phyloP scores from a whole-genome alignment of 2,888 invertebrate genomes.

The Epistrophella euchroma region DNA sequence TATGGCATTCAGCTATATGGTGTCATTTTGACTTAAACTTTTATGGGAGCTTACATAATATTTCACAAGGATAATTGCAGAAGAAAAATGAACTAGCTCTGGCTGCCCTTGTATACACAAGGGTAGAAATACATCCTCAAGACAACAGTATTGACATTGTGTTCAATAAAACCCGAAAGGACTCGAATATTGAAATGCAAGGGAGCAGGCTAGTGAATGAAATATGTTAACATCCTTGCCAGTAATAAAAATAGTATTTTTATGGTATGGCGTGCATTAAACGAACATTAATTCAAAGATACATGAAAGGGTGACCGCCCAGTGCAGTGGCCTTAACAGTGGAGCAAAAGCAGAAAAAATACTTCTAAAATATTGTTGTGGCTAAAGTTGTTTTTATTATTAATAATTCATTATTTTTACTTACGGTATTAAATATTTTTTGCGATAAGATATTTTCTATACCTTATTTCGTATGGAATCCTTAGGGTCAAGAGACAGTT shows the following conservation, averaged over 20 bases:
- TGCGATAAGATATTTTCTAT: too few species aligned
- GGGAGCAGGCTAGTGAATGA: conserved; percentile 49
- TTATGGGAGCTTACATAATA: conserved; percentile 64
- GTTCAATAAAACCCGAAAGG: conserved; percentile 68
- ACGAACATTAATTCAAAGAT: conserved; percentile 52
- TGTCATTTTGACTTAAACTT: conserved; percentile 66
- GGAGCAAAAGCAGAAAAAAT: not conserved
- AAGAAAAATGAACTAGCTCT: conserved; percentile 42
- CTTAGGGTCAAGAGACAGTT: too few species aligned
- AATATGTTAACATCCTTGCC: conserved; percentile 45
- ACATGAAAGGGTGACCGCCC: conserved; percentile 20
- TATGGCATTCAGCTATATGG: conserved; percentile 30
- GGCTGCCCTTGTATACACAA: not conserved
- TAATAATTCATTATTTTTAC: too few species aligned
- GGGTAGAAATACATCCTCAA: conserved; percentile 43
- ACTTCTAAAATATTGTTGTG: too few species aligned
- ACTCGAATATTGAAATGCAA: conserved; percentile 56
- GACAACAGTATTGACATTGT: conserved; percentile 69
- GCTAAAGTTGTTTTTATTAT: not conserved
- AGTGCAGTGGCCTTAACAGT: not conserved
- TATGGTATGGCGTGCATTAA: conserved; percentile 60
- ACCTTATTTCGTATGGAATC: too few species aligned
- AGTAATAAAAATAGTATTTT: conserved; percentile 69
- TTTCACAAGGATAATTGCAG: conserved; percentile 69
- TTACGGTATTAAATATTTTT: too few species aligned